These are phyloP conservation scores for Caenorhabditis sp. DNA, from an alignment of 2,888 invertebrate species.

Conservation along the genomic window DNA sequence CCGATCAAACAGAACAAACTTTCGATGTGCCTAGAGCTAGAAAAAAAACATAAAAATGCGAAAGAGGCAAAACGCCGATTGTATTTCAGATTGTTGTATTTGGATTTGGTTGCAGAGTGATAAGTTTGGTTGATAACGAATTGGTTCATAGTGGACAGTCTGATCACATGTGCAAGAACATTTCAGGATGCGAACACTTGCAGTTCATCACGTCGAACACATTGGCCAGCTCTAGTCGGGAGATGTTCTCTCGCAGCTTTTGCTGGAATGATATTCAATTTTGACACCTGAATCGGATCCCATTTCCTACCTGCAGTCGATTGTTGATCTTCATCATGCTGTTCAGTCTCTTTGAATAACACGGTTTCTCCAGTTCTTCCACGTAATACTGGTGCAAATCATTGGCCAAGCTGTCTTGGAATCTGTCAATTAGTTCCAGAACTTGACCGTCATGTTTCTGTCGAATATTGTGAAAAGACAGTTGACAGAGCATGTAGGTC, in stretches of 20 bases:
- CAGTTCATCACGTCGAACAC: slow-evolving; percentile 65
- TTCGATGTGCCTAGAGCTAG: no score
- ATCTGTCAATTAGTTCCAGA: slow-evolving; percentile 20
- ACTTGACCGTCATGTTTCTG: slow-evolving; percentile 5
- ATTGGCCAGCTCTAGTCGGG: slow-evolving; percentile 58
- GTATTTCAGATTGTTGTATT: no score
- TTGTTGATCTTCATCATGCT: slow-evolving; percentile 63
- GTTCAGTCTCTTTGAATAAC: slow-evolving; percentile 56
- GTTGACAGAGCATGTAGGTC: slow-evolving; percentile 50
- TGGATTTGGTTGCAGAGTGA: no score
- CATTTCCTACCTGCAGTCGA: slow-evolving; percentile 60
- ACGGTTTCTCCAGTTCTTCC: slow-evolving; percentile 26
- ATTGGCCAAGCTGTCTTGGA: slow-evolving; percentile 41
- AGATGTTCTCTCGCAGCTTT: slow-evolving; percentile 41
- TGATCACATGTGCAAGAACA: slow-evolving; percentile 27
- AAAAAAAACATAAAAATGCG: no score
- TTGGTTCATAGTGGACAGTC: no score
- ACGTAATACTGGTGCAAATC: slow-evolving; percentile 62
- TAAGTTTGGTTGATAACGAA: no score
- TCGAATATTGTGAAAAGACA: slow-evolving; percentile 46
- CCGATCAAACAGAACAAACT: no score
- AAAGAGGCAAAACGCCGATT: no score
- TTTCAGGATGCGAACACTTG: slow-evolving; percentile 47
- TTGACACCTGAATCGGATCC: no score
- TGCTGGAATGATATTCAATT: slow-evolving; percentile 56